Base-by-base conservation (phyloP, 92 coral and sea anemone genomes). In the Micromussa lordhowensis region DNA sequence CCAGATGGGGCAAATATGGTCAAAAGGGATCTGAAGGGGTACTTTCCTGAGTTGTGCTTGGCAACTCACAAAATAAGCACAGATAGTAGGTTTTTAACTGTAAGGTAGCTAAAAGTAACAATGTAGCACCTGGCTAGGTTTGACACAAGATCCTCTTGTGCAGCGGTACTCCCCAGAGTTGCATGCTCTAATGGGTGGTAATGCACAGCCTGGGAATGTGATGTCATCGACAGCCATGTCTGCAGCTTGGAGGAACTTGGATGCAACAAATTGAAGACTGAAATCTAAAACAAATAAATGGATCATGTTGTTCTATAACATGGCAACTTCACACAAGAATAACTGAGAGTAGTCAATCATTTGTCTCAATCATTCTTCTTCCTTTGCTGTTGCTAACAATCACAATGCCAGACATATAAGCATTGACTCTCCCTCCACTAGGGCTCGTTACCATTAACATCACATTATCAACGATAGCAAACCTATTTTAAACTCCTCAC, bases 211-310 rank as follows among this genome's bases (percentile, higher is more conserved):
- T 4, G 95, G 93, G 90, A 97, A 96, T 30, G 92, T 63, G 70
- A 97, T 89, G 88, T 97, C 99, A 92, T 97, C 99, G 71, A 97
- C 64, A 1, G 99, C 97, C 98, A 97, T 97, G 87, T 97, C 99
- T 14, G 98, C 92, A 3, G 96, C 96, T 72, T 79, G 34, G 21
- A 97, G 35, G 91, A 89, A 96, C 81, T 96, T 97, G 58, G 80
- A 78, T 15, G 98, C 95, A 58, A 90, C 95, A 64, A 97, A 97
- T 68, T 91, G 88, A 11, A 97, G 85, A 72, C 87, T 86, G 78
- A 84, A 84, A 29, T 78, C 88, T 84, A 34, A 29, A 55, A 75
- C 0, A 19, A 49, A 55, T 9, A 64, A 35, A 36, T 0, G 30
- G 21, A 55, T 79, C 0, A 59, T 21, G 29, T 51, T 66, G 21